Evolutionary conservation across 2,888 invertebrate genomes (phyloP).

Genomic region (Sympetrum striolatum): DNA sequence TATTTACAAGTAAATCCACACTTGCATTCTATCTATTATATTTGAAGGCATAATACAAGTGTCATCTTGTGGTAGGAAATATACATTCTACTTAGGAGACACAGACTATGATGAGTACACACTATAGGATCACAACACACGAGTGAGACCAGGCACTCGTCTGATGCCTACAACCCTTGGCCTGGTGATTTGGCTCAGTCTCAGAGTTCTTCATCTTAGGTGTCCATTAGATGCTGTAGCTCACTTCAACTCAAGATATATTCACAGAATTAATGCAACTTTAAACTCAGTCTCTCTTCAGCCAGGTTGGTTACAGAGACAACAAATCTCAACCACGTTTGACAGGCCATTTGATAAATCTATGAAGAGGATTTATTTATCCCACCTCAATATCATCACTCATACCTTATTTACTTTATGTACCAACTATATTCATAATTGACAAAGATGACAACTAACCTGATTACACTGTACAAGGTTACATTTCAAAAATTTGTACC

Average conservation of each 20-base stretch:
- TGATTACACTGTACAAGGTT: neutral
- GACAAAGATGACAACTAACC: conserved; percentile 23
- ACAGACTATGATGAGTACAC: conserved; percentile 47
- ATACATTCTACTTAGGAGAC: conserved; percentile 43
- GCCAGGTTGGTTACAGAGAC: conserved; percentile 34
- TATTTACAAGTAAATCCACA: conserved; percentile 46
- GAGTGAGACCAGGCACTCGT: conserved; percentile 54
- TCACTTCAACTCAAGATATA: conserved; percentile 4
- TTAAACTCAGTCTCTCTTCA: conserved; percentile 12
- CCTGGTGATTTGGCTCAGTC: conserved; percentile 33
- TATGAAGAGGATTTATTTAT: conserved; percentile 1
- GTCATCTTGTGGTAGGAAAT: conserved; percentile 47
- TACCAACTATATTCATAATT: conserved; percentile 26
- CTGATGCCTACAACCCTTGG: conserved; percentile 37
- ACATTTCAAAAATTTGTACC: conserved; percentile 10
- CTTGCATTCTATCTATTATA: conserved; percentile 27
- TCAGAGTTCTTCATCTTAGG: conserved; percentile 8
- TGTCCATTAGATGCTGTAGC: neutral
- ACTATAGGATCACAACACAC: conserved; percentile 55
- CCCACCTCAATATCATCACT: conserved; percentile 19
- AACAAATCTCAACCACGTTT: conserved; percentile 35
- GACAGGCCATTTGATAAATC: conserved; percentile 21
- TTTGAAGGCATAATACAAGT: conserved; percentile 32
- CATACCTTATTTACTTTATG: neutral
- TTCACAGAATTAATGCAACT: conserved; percentile 6